phyloP scores from a whole-genome alignment of 2,797 vertebrate species.

The Rhyacichthys aspro region DNA sequence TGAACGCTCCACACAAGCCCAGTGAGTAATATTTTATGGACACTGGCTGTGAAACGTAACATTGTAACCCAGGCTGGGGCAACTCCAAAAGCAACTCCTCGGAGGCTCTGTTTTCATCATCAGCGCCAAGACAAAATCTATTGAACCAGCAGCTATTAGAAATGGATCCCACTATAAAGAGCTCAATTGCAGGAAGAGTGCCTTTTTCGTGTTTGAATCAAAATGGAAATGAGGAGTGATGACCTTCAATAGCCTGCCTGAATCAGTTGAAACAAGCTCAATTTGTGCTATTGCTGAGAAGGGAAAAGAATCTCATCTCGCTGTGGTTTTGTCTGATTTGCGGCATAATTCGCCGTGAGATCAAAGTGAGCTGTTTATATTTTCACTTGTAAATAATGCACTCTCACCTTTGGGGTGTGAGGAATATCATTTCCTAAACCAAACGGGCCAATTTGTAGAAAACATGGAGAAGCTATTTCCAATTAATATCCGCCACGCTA shows the following conservation, averaged over 20 bases:
- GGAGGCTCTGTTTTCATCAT: slow-evolving; percentile 37
- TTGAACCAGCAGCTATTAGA: slow-evolving; percentile 54
- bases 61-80: slow-evolving; percentile 5
- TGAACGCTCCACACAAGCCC: slow-evolving; percentile 3
- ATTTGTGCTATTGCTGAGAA: slow-evolving; percentile 51
- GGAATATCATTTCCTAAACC: slow-evolving; percentile 26
- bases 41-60: slow-evolving; percentile 7
- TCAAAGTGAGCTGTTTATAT: slow-evolving; percentile 67
- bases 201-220: slow-evolving; percentile 57
- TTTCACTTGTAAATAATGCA: slow-evolving; percentile 53
- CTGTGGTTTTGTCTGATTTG: slow-evolving; percentile 38
- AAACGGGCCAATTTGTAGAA: slow-evolving; percentile 22
- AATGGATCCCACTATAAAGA: slow-evolving; percentile 48
- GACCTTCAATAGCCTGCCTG: slow-evolving; percentile 53
- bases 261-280: slow-evolving; percentile 59
- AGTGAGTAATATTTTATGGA: slow-evolving; percentile 14
- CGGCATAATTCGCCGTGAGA: slow-evolving; percentile 53
- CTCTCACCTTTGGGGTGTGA: slow-evolving; percentile 40
- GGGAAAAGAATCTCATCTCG: slow-evolving; percentile 65
- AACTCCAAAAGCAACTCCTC: slow-evolving; percentile 11
- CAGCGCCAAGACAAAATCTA: slow-evolving; percentile 34
- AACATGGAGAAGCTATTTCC: slow-evolving; percentile 28
- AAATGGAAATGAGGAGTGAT: slow-evolving; percentile 73
- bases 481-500: slow-evolving; percentile 38
- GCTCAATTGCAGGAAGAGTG: slow-evolving; percentile 40